Base-by-base conservation (phyloP, 2,888 invertebrate genomes). In the Campopleginae sp. region DNA sequence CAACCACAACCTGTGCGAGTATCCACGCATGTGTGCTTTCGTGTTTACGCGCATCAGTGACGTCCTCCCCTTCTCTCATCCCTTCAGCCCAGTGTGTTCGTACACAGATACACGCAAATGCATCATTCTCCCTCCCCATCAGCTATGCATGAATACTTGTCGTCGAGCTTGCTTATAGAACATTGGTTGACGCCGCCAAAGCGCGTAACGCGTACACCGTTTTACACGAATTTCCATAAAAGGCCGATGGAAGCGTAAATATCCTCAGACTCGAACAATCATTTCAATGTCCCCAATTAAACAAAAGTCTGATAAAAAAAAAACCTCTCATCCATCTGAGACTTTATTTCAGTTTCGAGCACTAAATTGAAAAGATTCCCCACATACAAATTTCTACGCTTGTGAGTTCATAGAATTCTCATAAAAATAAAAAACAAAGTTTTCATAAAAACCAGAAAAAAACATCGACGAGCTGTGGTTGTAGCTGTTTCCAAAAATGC, bases 1-100 rank as follows among this genome's bases (percentile, higher is more conserved):
- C 63, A 63, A 58, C 54, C 66, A 48, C 66, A 76, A 48, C 76
- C 44, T 61, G 82, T 48, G 75, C 68, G 70, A 38, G 65, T 82
- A 76, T 80, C 72, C 79, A 79, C 82, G 82, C 82, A 82, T 80
- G 33, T 48, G 44, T 17, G 70, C 75, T 85, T 85, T 85, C 76
- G 80, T 72, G 85, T 77, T 82, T 72, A 82, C 82, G 82, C 76
- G 76, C 79, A 80, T 71, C 65, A 77, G 46, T 42, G 82, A 54
- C 68, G 33, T 42, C 71, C 46, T 80, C 65, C 48, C 75, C 63
- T 19, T 27, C 61, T 31, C n/a, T 14, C 38, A 7, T 61, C 76
- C 44, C 65, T n/a, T 27, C 58, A 2, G 5, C 8, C 27, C 58
- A 1, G 27, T 58, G 5, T 46, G 14, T 23, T 66, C 48, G 75